Conservation (phyloP, 2,113 vertebrate genomes). For the Glaucomys volans region DNA sequence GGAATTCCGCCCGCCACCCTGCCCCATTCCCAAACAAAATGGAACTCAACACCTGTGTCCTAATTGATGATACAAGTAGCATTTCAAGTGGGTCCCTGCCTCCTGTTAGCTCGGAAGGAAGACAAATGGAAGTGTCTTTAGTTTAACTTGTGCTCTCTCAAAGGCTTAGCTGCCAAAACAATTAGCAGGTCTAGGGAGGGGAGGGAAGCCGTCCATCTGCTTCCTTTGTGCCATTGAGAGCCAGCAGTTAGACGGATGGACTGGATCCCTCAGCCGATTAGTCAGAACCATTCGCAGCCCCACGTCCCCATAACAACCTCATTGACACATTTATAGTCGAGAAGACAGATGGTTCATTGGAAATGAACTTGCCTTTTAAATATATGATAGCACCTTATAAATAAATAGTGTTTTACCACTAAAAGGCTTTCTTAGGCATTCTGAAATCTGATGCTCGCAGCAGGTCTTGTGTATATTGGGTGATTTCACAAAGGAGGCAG, state of each 20-base stretch:
- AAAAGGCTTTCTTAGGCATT: not conserved
- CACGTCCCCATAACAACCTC: conserved; percentile 37
- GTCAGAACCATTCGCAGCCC: conserved; percentile 39
- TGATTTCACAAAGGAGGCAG: conserved; percentile 14
- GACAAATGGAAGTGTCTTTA: not conserved
- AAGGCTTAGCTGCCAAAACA: conserved; percentile 64
- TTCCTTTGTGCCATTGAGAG: conserved; percentile 37
- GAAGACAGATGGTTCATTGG: conserved; percentile 63
- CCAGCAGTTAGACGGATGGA: conserved; percentile 4
- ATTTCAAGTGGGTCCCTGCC: not conserved
- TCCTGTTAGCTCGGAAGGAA: not conserved
- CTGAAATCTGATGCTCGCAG: not conserved
- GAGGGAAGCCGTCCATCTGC: conserved; percentile 44
- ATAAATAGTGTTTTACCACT: conserved; percentile 54
- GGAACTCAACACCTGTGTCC: not conserved
- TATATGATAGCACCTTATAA: conserved; percentile 60
- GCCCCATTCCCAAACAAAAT: not conserved
- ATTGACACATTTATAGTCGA: conserved; percentile 37
- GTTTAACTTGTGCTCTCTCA: conserved; percentile 30
- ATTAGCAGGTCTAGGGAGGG: conserved; percentile 51
- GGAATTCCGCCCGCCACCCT: not conserved
- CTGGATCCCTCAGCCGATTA: conserved; percentile 50
- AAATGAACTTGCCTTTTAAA: conserved; percentile 62
- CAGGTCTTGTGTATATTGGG: not conserved
- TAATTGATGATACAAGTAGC: not conserved